These are phyloP conservation scores for Melanotus villosus DNA, from an alignment of 2,888 invertebrate genomes.

Conservation along the genomic window DNA sequence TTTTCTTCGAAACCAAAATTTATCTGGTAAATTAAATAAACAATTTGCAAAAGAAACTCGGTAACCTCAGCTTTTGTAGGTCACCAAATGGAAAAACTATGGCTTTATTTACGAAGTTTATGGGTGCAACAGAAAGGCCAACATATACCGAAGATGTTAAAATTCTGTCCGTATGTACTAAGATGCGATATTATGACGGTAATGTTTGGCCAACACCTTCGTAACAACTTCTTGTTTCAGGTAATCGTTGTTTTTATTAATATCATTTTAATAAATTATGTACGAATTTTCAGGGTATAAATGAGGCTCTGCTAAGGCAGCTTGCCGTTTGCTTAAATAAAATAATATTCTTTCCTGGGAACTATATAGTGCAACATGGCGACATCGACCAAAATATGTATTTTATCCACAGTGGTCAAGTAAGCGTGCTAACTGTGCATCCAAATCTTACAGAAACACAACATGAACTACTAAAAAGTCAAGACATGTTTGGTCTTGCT, in stretches of 20 bases:
- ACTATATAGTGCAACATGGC: slow-evolving; percentile 72
- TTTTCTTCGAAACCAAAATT: slow-evolving; percentile 28
- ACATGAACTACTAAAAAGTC: slow-evolving; percentile 70
- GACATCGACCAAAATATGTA: slow-evolving; percentile 73
- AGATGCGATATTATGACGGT: slow-evolving; percentile 29
- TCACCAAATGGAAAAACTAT: slow-evolving; percentile 67
- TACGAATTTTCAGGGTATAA: slow-evolving; percentile 62
- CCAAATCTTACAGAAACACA: slow-evolving; percentile 68
- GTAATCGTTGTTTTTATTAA: no score
- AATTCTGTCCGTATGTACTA: slow-evolving; percentile 26
- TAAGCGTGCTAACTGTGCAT: slow-evolving; percentile 68
- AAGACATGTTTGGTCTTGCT: slow-evolving; percentile 72
- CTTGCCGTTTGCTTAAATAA: slow-evolving; percentile 70
- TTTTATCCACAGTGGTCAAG: slow-evolving; percentile 73
- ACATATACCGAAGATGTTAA: slow-evolving; percentile 22
- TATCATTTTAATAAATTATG: no score
- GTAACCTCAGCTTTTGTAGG: not conserved
- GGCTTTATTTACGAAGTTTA: slow-evolving; percentile 65
- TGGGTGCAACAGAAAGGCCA: slow-evolving; percentile 32
- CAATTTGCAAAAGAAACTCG: no score
- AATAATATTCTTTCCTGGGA: slow-evolving; percentile 71
- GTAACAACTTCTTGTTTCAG: slow-evolving; percentile 26
- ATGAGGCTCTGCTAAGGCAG: slow-evolving; percentile 70
- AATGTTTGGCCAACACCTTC: slow-evolving; percentile 32
- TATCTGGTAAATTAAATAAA: slow-evolving; percentile 19